These are phyloP conservation scores for Pyrochroa serraticornis DNA, from an alignment of 2,888 invertebrate species.

Conservation along the genomic window DNA sequence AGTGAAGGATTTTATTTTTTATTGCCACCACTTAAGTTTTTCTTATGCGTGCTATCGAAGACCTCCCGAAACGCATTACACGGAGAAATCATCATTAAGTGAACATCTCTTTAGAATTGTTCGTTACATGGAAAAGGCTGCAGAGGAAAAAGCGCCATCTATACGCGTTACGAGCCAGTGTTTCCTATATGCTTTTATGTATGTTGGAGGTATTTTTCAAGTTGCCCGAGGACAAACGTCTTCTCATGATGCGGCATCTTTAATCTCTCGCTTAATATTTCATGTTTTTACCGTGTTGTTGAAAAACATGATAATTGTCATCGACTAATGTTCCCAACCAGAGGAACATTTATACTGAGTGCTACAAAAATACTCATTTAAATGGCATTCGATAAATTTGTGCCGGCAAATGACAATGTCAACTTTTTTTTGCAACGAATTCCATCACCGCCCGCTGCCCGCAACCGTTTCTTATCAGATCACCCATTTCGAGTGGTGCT, in stretches of 20 bases:
- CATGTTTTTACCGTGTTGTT: constrained; percentile 51
- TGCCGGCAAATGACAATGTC: constrained; percentile 13
- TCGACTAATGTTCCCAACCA: constrained; percentile 49
- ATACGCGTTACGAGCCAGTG: constrained; percentile 44
- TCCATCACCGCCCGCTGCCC: too few relatives aligned
- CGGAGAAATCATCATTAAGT: constrained; percentile 30
- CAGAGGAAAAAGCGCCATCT: constrained; percentile 50
- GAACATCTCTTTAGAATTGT: constrained; percentile 32
- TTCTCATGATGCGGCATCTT: constrained; percentile 52
- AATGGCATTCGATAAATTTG: too few relatives aligned
- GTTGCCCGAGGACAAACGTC: constrained; percentile 50
- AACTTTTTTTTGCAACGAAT: too few relatives aligned
- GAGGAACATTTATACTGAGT: constrained; percentile 42
- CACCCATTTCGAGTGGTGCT: too few relatives aligned
- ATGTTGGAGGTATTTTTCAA: constrained; percentile 51
- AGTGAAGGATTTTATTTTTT: too few relatives aligned
- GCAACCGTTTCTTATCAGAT: too few relatives aligned
- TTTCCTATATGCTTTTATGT: constrained; percentile 53
- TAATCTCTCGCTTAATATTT: constrained; percentile 56
- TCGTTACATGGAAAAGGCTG: constrained; percentile 47
- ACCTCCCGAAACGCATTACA: constrained; percentile 23
- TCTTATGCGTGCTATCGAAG: constrained; percentile 22
- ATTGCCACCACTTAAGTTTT: background rate
- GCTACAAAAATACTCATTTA: constrained; percentile 20
- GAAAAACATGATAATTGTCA: constrained; percentile 54